These are phyloP conservation scores for Ophion slaviceki DNA, from an alignment of 2,888 invertebrate species.

Conservation along the genomic window DNA sequence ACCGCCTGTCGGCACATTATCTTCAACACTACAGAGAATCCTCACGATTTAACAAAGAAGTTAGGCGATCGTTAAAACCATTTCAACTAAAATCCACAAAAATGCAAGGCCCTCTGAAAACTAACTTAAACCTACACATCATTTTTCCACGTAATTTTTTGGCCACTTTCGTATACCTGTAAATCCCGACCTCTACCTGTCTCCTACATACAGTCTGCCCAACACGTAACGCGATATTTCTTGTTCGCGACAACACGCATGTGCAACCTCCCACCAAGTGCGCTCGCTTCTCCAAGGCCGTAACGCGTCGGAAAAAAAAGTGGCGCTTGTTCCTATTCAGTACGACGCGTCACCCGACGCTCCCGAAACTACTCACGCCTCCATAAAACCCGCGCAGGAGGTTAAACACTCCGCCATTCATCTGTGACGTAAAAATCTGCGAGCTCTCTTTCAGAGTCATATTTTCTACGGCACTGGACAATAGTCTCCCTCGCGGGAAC, in stretches of 20 bases:
- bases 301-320: conserved; percentile 39
- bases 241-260: conserved; percentile 52
- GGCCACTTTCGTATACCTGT: background rate
- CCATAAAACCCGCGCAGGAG: background rate
- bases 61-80: background rate
- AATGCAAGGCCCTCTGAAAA: background rate
- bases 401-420: background rate
- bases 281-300: conserved; percentile 51
- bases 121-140: background rate
- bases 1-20: background rate
- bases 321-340: conserved; percentile 3
- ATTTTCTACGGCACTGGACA: no score
- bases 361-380: conserved; percentile 24
- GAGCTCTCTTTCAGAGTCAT: background rate
- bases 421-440: background rate
- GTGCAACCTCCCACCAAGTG: conserved; percentile 56
- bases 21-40: background rate
- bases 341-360: conserved; percentile 38
- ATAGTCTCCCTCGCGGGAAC: no score
- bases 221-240: conserved; percentile 24
- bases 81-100: background rate
- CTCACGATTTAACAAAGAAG: background rate
- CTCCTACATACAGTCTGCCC: conserved; percentile 24
- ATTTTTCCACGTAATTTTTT: background rate
- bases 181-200: conserved; percentile 45